Percentiles rank a stretch among this genome's conserved stretches.
These are phyloP conservation scores for Proisotoma minuta DNA, from an alignment of 2,888 invertebrate species.

Conservation along the genomic window DNA sequence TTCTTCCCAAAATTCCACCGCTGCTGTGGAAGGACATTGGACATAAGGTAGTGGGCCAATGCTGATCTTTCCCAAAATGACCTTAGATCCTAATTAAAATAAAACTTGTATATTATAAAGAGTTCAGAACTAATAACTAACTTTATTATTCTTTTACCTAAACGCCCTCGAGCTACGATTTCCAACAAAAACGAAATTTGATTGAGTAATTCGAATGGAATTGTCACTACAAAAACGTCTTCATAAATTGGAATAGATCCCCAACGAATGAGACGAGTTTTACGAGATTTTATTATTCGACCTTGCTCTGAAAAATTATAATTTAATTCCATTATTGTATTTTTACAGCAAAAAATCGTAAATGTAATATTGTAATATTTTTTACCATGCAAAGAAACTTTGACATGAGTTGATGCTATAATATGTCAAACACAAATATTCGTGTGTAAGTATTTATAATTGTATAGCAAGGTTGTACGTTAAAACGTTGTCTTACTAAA, in stretches of 20 bases:
- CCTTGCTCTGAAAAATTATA: conserved; percentile 35
- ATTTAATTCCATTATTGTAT: too few relatives aligned
- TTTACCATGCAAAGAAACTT: conserved; percentile 42
- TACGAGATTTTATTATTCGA: conserved; percentile 42
- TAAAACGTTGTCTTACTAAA: conserved; percentile 45
- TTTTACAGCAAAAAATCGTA: too few relatives aligned
- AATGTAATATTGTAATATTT: too few relatives aligned
- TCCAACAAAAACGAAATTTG: conserved; percentile 45
- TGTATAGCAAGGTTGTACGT: too few relatives aligned
- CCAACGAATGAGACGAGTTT: conserved; percentile 45
- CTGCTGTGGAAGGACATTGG: conserved; percentile 29
- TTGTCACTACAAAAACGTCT: conserved; percentile 45
- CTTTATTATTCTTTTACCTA: conserved; percentile 30
- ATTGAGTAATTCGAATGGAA: conserved; percentile 40
- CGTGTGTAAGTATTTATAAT: too few relatives aligned
- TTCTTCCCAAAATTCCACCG: conserved; percentile 46
- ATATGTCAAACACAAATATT: too few relatives aligned
- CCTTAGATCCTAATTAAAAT: conserved; percentile 57
- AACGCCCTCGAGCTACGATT: conserved; percentile 44
- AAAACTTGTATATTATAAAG: neutral
- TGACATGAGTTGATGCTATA: conserved; percentile 45
- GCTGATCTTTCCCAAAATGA: conserved; percentile 62
- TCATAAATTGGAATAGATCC: conserved; percentile 45
- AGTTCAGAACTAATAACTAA: neutral
- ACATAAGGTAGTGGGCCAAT: conserved; percentile 55